A percentile compares a stretch with the other conserved stretches of the same genome.
Conservation (phyloP, 2,888 invertebrate genomes). For the Patella caerulea region DNA sequence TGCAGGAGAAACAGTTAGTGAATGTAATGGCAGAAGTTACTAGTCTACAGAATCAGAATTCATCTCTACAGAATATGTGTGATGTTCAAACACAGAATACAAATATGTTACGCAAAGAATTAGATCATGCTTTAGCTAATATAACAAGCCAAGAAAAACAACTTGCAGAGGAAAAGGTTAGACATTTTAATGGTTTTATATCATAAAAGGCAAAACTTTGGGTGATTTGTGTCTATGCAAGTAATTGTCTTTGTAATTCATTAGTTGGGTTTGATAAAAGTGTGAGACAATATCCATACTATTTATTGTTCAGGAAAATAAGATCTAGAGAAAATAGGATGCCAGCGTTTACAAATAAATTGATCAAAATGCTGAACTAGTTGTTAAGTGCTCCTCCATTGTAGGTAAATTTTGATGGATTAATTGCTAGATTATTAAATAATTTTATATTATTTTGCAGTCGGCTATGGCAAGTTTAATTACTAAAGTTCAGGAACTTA, state of each 20-base stretch:
- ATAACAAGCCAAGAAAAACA: conserved; percentile 23
- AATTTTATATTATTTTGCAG: conserved; percentile 6
- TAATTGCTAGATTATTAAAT: no score
- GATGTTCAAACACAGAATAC: conserved; percentile 20
- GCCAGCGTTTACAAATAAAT: no score
- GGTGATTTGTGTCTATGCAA: no score
- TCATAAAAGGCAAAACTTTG: no score
- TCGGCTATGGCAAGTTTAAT: conserved; percentile 13
- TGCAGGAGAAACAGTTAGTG: conserved; percentile 19
- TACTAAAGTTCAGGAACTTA: conserved; percentile 13
- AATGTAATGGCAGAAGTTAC: conserved; percentile 23
- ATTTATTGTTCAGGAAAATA: no score
- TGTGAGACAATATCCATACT: no score
- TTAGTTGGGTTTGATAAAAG: no score
- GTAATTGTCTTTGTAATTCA: no score
- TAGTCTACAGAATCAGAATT: conserved; percentile 14
- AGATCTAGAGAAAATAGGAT: no score
- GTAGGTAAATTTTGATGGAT: no score
- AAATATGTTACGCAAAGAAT: conserved; percentile 21
- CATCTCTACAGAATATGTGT: conserved; percentile 23
- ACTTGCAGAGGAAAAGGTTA: conserved; percentile 25
- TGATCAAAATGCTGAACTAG: no score
- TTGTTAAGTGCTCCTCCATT: no score
- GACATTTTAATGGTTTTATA: neutral
- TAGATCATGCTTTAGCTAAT: conserved; percentile 12